Base-by-base conservation (phyloP, 2,888 invertebrate species). In the Gnatocerus cornutus region DNA sequence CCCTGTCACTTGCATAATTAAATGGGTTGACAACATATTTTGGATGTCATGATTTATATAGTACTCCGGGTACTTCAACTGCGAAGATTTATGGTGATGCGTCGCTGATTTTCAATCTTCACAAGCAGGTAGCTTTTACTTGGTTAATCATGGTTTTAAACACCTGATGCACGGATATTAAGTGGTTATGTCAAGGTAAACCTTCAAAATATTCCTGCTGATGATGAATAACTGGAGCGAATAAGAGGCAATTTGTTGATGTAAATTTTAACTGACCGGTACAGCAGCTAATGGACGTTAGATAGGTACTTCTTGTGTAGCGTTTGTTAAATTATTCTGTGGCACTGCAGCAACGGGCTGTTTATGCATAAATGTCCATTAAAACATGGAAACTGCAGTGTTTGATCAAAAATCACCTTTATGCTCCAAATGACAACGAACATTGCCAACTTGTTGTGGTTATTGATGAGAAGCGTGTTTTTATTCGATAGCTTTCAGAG, bases 11-110 rank as follows among this genome's bases (percentile, higher is more conserved):
- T 63, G 30, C 52, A 63, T 63, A 53, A 63, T 63, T 63, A 63
- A 63, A 63, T 43, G 63, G 63, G 63, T 52, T 63, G 63, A 63
- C 63, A 63, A 45, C 63, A 63, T 53, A 63, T 63, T 63, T 61
- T 53, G 53, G 53, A 39, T 53, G 62, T 63, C 52, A 63, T 53
- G 63, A 63, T 63, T 63, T 63, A 63, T 63, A 63, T 27, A 63
- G 63, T 63, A 63, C 53, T 29, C 30, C 43, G 41, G 53, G 53
- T 63, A 63, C 52, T 63, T 27, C 13, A 27, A 8, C 30, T 21
- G 37, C 48, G 7, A 61, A 63, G 53, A 63, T 63, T 63, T 63
- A 63, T 63, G 29, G 10, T 10, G 46, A 46, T 50, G 12, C 29
- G 30, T 29, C 10, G 50, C 16, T 62, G 62, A 52, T 62, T 62